A percentile compares a stretch with the other conserved stretches of the same genome.
These are phyloP conservation scores for Hippoglossus stenolepis DNA, from an alignment of 2,113 vertebrate genomes.

Conservation along the genomic window DNA sequence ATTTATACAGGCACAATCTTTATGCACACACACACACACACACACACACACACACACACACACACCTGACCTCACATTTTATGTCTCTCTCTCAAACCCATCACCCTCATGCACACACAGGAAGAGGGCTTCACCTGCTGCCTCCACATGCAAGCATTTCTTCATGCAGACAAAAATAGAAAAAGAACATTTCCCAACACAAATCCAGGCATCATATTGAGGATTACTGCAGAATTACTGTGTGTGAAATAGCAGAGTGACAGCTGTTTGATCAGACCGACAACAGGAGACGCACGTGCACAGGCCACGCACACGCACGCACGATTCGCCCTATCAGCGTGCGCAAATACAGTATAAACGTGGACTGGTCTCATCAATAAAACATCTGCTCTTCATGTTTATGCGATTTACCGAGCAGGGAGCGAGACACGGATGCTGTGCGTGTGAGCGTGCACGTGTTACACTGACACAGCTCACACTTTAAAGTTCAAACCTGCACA, in stretches of 20 bases:
- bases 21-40: slow-evolving; percentile 14
- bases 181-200: too few species aligned
- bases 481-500: slow-evolving; percentile 22
- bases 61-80: background rate
- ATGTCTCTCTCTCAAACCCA: background rate
- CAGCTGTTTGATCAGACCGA: slow-evolving; percentile 41
- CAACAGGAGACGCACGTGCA: slow-evolving; percentile 25
- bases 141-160: background rate
- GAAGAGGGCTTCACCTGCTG: background rate
- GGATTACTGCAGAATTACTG: background rate
- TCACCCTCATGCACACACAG: background rate
- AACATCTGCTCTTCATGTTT: slow-evolving; percentile 89
- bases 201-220: background rate
- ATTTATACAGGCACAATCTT: slow-evolving; percentile 21
- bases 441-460: slow-evolving; percentile 16
- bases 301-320: slow-evolving; percentile 4
- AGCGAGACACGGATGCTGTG: slow-evolving; percentile 10
- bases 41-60: background rate
- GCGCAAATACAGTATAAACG: slow-evolving; percentile 62
- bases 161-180: background rate
- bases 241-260: slow-evolving; percentile 7
- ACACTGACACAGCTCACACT: slow-evolving; percentile 31
- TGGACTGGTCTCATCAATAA: slow-evolving; percentile 88
- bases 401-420: slow-evolving; percentile 86
- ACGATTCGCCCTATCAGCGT: slow-evolving; percentile 18